phyloP scores from a whole-genome alignment of 2,113 vertebrate species.

The Psammodynastes pulverulentus region DNA sequence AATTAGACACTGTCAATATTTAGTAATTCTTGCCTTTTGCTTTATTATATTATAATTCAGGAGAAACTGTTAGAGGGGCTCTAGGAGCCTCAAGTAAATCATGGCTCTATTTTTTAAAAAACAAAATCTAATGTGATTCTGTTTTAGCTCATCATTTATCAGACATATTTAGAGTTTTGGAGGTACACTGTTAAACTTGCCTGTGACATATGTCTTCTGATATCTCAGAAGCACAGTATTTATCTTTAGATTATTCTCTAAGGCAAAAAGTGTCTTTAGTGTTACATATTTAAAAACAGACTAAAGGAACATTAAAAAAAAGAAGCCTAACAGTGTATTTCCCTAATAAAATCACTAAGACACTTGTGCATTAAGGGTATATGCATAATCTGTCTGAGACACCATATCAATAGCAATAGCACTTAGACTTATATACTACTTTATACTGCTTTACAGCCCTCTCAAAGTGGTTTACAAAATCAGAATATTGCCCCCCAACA shows the following conservation, averaged over 20 bases:
- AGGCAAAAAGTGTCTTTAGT: not conserved
- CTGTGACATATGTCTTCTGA: not conserved
- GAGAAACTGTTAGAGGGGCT: not conserved
- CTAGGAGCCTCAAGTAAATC: not conserved
- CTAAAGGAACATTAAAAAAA: not conserved
- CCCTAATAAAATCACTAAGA: not conserved
- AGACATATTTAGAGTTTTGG: not conserved
- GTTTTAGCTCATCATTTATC: not conserved
- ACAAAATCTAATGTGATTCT: not conserved
- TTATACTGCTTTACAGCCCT: no score
- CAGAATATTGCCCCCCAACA: no score
- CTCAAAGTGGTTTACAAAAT: no score
- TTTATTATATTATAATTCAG: not conserved
- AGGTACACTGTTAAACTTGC: not conserved
- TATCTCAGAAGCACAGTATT: not conserved
- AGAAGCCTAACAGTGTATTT: not conserved
- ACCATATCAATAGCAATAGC: not conserved
- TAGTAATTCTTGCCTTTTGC: not conserved
- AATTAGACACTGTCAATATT: not conserved
- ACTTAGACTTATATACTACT: no score
- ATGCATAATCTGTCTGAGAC: not conserved
- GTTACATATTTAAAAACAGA: not conserved
- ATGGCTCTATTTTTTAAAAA: not conserved
- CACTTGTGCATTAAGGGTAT: not conserved
- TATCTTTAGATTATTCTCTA: not conserved